Base-by-base conservation (phyloP, 2,113 vertebrate genomes). In the Lonchura striata region DNA sequence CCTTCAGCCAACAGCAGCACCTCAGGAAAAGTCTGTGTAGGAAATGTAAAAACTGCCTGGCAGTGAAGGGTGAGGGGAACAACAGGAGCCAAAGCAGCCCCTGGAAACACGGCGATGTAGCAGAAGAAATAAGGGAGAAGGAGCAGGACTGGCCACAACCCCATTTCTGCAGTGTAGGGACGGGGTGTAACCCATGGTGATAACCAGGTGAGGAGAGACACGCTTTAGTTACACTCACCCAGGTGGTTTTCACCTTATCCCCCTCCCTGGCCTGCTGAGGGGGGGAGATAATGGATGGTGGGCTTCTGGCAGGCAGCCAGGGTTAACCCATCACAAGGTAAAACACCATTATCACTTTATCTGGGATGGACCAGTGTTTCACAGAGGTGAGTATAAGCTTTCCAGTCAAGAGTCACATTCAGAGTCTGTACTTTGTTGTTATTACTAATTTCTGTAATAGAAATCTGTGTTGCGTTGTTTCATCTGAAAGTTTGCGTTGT, bases 1-100 rank as follows among this genome's bases (percentile, higher is more conserved):
- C 22, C 11, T 30, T 3, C 44, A 49, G 13, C 14, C 6, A 1
- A 22, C 0, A 0, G 20, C 4, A 5, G 31, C 4, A 2, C 18
- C 20, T 57, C 7, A 3, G 21, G 53, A 47, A 71, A 50, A 52
- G 4, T 33, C 47, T 21, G 11, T 9, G 30, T 42, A 6, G 19
- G 13, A 42, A 57, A 19, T 16, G 2, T 9, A 64, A 47, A 79
- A 41, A 1, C 25, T 50, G 13, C 10, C 22, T 5, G 1, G 13
- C 3, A 1, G 6, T 8, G 5, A 44, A 47, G 24, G 7, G 3
- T 44, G 28, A 64, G 54, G 4, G 17, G 9, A 30, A 15, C n/a
- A n/a, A 6, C 30, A 88, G 41, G 11, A 4, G 1, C 21, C 13
- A 0, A 0, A 49, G 6, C 37, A 61, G 37, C 10, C 15, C 10